phyloP scores from a whole-genome alignment of 2,113 vertebrate species.

The Percopsis transmontana region DNA sequence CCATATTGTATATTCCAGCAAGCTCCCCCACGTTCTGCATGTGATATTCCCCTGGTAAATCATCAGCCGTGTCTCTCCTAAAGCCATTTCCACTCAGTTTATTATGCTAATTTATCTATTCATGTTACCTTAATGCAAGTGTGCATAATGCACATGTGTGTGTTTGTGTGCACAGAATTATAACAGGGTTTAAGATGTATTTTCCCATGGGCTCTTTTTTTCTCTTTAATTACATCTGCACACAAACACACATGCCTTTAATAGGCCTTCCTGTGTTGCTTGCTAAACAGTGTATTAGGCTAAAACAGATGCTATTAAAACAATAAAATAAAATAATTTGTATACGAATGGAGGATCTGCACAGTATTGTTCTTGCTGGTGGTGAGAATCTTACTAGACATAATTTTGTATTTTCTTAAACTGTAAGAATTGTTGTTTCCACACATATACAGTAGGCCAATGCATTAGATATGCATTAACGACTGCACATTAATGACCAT shows the following conservation, averaged over 20 bases:
- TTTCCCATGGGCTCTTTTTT: neutral
- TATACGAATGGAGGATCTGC: too few relatives aligned
- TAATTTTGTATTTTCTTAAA: too few relatives aligned
- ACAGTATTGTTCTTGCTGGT: too few relatives aligned
- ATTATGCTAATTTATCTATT: conserved; percentile 39
- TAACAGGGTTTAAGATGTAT: conserved; percentile 24
- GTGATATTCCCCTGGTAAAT: conserved; percentile 39
- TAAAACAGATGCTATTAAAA: too few relatives aligned
- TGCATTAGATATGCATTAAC: too few relatives aligned
- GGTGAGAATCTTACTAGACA: too few relatives aligned
- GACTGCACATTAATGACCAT: neutral
- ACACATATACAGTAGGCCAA: too few relatives aligned
- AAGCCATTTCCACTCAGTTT: conserved; percentile 29
- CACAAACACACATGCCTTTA: neutral
- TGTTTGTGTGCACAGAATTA: neutral
- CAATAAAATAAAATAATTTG: too few relatives aligned
- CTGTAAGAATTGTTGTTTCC: too few relatives aligned
- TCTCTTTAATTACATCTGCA: conserved; percentile 9
- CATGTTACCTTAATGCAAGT: conserved; percentile 6
- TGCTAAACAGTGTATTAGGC: too few relatives aligned
- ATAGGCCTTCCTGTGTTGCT: too few relatives aligned
- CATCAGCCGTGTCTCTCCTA: conserved; percentile 23
- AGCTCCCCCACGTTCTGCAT: conserved; percentile 5
- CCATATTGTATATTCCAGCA: conserved; percentile 18
- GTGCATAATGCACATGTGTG: conserved; percentile 2